Conservation (phyloP, 1,140 invertebrate species). For the Trachymyrmex septentrionalis region DNA sequence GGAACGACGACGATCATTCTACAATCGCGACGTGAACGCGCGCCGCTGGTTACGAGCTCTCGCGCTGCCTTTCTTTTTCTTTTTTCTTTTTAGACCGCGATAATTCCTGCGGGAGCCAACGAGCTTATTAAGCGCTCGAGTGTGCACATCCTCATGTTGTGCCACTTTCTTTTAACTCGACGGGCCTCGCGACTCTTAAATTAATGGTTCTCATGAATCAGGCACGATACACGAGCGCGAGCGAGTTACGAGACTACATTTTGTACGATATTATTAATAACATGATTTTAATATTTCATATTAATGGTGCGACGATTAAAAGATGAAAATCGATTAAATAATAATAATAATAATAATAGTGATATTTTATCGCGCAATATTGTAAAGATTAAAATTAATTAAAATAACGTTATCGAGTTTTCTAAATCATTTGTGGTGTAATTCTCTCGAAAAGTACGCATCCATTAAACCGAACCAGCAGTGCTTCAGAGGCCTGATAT, state of each 20-base stretch:
- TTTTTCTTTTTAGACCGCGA: slow-evolving; percentile 5
- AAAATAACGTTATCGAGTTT: background rate
- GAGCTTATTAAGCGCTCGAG: slow-evolving; percentile 73
- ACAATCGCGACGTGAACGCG: slow-evolving; percentile 12
- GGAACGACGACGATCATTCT: slow-evolving; percentile 37
- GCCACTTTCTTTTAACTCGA: slow-evolving; percentile 52
- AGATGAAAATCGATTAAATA: background rate
- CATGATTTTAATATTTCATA: slow-evolving; percentile 1
- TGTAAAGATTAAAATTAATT: too few species aligned
- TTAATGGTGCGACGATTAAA: background rate
- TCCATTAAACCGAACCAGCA: slow-evolving; percentile 3
- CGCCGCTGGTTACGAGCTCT: background rate
- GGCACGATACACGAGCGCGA: slow-evolving; percentile 25
- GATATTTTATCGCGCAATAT: too few species aligned
- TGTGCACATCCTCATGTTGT: slow-evolving; percentile 65
- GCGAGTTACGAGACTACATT: background rate
- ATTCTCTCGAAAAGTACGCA: background rate
- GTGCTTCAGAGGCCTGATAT: slow-evolving; percentile 7
- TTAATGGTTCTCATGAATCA: slow-evolving; percentile 73
- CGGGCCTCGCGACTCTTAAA: slow-evolving; percentile 60
- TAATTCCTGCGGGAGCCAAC: slow-evolving; percentile 47
- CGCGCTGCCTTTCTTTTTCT: background rate
- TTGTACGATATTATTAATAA: background rate
- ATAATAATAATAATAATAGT: too few species aligned
- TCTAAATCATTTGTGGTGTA: too few species aligned